These are phyloP conservation scores for Macrobrachium nipponense DNA, from an alignment of 1,140 invertebrate genomes.

Conservation along the genomic window DNA sequence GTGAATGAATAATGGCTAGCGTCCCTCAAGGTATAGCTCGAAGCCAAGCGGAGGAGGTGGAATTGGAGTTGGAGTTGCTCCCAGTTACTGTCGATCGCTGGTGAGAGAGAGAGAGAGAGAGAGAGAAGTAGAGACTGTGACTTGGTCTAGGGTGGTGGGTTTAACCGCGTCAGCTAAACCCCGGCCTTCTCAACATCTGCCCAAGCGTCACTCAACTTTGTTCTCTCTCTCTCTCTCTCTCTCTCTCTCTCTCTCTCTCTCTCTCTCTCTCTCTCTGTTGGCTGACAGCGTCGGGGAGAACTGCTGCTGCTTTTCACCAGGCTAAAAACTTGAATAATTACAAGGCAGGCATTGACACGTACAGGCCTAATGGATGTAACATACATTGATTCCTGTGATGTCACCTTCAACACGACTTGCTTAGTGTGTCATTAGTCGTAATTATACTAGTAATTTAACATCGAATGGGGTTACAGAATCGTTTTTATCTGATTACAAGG, in stretches of 20 bases:
- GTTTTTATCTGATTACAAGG: no score
- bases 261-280: neutral
- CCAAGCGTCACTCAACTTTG: neutral
- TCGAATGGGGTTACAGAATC: no score
- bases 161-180: constrained; percentile 33
- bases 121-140: constrained; percentile 13
- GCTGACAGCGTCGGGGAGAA: neutral
- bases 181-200: constrained; percentile 23
- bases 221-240: neutral
- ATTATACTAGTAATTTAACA: no score
- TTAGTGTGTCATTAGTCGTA: no score
- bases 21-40: no score
- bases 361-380: no score
- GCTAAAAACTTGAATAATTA: no score
- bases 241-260: neutral
- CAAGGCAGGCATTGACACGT: no score
- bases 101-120: constrained; percentile 8
- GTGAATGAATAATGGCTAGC: neutral
- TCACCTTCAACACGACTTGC: no score
- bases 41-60: neutral
- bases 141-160: constrained; percentile 30
- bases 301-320: no score
- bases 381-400: no score
- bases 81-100: neutral
- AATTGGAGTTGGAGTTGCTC: neutral